Percentiles rank a stretch among this genome's conserved stretches.
phyloP scores from a whole-genome alignment of 1,140 invertebrate genomes.

The Nilaparvata lugens region DNA sequence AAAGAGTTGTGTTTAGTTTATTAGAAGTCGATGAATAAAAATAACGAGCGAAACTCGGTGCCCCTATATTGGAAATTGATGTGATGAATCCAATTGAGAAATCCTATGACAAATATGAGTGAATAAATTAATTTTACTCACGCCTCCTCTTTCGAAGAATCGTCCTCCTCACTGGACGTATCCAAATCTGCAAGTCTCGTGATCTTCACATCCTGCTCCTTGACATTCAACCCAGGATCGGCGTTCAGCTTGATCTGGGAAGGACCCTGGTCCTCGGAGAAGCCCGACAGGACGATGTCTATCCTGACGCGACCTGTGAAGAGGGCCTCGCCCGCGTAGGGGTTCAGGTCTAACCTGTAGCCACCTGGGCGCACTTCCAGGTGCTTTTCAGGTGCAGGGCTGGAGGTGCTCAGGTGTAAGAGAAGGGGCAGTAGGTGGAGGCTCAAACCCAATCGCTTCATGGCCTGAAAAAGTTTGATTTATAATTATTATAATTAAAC shows the following conservation, averaged over 20 bases:
- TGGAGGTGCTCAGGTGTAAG: slow-evolving; percentile 39
- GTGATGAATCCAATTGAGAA: too few species aligned
- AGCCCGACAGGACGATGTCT: slow-evolving; percentile 15
- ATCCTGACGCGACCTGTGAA: slow-evolving; percentile 27
- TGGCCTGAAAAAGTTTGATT: background rate
- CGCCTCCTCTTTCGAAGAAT: slow-evolving; percentile 25
- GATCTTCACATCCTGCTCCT: slow-evolving; percentile 24
- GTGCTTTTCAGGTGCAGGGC: slow-evolving; percentile 45
- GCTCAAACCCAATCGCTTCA: background rate
- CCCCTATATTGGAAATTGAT: too few species aligned
- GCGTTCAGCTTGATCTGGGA: slow-evolving; percentile 21
- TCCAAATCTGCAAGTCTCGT: slow-evolving; percentile 23
- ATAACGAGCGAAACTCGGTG: too few species aligned
- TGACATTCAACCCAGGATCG: slow-evolving; percentile 20
- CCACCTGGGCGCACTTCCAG: slow-evolving; percentile 20
- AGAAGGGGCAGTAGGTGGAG: background rate
- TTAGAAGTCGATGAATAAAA: too few species aligned
- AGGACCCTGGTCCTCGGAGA: slow-evolving; percentile 5
- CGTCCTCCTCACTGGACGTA: slow-evolving; percentile 26
- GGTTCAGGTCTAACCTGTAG: slow-evolving; percentile 25
- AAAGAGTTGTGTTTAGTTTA: too few species aligned
- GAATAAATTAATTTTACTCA: too few species aligned
- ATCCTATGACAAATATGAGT: too few species aligned
- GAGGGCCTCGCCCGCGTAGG: slow-evolving; percentile 24
- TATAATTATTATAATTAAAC: too few species aligned